Evolutionary conservation across 2,888 invertebrate genomes (phyloP).

Genomic region (Dryobota labecula): DNA sequence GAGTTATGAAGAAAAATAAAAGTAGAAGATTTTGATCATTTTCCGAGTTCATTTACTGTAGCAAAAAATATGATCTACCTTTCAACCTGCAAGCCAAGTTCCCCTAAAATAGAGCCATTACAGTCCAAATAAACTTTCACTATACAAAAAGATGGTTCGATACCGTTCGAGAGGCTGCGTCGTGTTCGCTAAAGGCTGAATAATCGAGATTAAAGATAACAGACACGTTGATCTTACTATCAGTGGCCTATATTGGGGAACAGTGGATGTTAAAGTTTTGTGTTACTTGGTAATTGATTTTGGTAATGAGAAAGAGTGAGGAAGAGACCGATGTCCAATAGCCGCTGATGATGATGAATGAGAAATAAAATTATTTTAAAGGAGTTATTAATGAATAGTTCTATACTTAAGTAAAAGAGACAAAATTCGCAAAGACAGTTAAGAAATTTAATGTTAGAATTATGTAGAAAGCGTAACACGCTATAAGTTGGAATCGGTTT

Average conservation of each 20-base stretch:
- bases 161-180: slow-evolving; percentile 45
- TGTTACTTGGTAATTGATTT: background rate
- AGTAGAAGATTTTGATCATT: background rate
- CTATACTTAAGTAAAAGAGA: background rate
- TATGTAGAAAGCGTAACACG: too few relatives aligned
- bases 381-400: background rate
- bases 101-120: slow-evolving; percentile 44
- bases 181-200: slow-evolving; percentile 67
- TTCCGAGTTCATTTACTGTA: background rate
- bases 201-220: slow-evolving; percentile 69
- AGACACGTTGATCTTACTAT: slow-evolving; percentile 70
- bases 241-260: slow-evolving; percentile 68
- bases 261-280: slow-evolving; percentile 60
- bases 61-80: background rate
- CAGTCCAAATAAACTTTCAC: slow-evolving; percentile 65
- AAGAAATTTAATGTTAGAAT: background rate
- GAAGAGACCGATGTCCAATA: background rate
- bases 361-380: background rate
- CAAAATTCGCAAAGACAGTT: background rate
- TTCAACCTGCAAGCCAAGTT: background rate
- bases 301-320: background rate
- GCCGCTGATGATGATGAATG: background rate
- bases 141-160: slow-evolving; percentile 53
- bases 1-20: too few relatives aligned
- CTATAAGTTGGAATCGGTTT: too few relatives aligned